phyloP scores from a whole-genome alignment of 2,113 vertebrate genomes.

The Penelope pileata region DNA sequence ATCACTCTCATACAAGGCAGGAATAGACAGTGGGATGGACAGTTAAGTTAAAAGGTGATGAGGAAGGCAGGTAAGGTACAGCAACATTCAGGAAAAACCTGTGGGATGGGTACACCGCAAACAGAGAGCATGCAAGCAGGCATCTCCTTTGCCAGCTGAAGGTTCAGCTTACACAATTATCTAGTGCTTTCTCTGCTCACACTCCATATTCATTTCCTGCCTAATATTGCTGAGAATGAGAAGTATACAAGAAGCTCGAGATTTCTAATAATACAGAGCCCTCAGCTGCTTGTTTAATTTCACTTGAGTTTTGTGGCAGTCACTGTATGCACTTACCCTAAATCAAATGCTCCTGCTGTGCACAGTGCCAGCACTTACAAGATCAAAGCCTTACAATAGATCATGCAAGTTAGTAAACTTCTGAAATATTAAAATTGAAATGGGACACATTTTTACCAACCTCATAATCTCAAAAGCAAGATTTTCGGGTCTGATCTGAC shows the following conservation, averaged over 20 bases:
- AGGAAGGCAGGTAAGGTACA: not conserved
- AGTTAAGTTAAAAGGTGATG: not conserved
- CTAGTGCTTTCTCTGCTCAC: not conserved
- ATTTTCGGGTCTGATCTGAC: not conserved
- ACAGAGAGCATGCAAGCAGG: not conserved
- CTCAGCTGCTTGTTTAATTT: conserved; percentile 59
- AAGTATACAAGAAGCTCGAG: conserved; percentile 11
- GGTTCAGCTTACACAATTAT: not conserved
- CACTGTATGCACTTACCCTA: conserved; percentile 24
- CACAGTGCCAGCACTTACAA: conserved; percentile 49
- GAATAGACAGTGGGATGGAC: not conserved
- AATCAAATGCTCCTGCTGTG: conserved; percentile 63
- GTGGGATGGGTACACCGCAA: not conserved
- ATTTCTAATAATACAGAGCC: conserved; percentile 36
- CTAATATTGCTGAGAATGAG: not conserved
- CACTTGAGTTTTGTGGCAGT: conserved; percentile 25
- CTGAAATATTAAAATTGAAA: conserved; percentile 47
- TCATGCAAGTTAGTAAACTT: conserved; percentile 20
- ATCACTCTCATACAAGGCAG: not conserved
- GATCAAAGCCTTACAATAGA: conserved; percentile 56
- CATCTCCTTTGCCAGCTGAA: not conserved
- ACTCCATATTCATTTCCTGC: conserved; percentile 14
- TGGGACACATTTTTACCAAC: not conserved
- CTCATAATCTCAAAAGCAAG: not conserved
- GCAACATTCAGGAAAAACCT: not conserved